A percentile compares a stretch with the other conserved stretches of the same genome.
Conservation (phyloP, 2,113 vertebrate genomes). For the Megaptera novaeangliae region DNA sequence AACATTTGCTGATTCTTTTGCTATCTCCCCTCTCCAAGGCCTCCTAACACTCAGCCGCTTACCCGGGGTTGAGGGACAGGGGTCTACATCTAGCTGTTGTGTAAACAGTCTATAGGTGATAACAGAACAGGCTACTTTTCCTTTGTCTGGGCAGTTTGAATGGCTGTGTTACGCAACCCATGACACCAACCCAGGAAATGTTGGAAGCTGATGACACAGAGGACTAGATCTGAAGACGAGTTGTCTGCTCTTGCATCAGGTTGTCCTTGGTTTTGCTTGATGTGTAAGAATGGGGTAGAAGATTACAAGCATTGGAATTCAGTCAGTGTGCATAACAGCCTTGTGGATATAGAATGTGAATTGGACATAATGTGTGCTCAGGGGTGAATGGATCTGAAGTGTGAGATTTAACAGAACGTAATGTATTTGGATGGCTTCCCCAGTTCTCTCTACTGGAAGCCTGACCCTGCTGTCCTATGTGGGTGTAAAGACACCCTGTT, state of each 20-base stretch:
- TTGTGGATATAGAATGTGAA: not conserved
- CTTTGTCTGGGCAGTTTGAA: not conserved
- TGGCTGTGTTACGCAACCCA: not conserved
- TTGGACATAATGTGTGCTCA: not conserved
- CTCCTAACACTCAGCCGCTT: not conserved
- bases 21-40: not conserved
- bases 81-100: not conserved
- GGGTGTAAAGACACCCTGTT: not conserved
- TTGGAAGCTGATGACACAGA: not conserved
- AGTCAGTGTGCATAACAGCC: not conserved
- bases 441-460: not conserved
- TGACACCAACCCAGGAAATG: not conserved
- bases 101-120: conserved; percentile 31
- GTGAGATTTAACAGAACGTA: not conserved
- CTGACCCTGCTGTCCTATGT: not conserved
- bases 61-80: not conserved
- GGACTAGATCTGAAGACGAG: not conserved
- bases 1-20: not conserved
- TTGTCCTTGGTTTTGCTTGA: not conserved
- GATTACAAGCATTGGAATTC: not conserved
- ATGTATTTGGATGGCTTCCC: not conserved
- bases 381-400: conserved; percentile 5
- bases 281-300: not conserved
- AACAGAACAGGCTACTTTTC: not conserved
- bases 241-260: not conserved